Conservation (phyloP, 1,140 invertebrate genomes). For the Penaeus japonicus region DNA sequence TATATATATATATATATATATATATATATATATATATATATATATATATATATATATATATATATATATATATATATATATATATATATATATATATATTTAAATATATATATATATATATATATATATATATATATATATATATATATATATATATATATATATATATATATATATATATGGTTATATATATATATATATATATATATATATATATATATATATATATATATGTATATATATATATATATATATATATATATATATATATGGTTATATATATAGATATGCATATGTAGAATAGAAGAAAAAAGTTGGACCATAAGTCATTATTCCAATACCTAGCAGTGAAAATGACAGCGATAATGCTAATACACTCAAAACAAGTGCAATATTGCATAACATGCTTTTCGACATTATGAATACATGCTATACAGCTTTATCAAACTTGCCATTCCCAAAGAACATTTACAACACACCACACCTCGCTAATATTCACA, state of each 20-base stretch:
- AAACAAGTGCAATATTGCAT: too few relatives aligned
- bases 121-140: not conserved
- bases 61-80: not conserved
- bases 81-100: constrained; percentile 6
- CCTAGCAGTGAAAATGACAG: not conserved
- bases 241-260: not conserved
- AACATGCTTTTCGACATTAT: too few relatives aligned
- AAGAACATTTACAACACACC: too few relatives aligned
- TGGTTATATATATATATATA: not conserved
- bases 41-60: not conserved
- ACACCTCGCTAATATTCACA: too few relatives aligned
- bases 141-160: not conserved
- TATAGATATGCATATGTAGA: not conserved
- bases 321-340: too few relatives aligned
- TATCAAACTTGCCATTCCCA: too few relatives aligned
- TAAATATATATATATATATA: not conserved
- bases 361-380: too few relatives aligned
- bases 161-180: not conserved
- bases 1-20: not conserved
- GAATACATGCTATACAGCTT: too few relatives aligned
- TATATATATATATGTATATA: not conserved
- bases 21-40: not conserved
- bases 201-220: not conserved
- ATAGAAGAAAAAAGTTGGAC: too few relatives aligned
- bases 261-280: not conserved